phyloP scores from a whole-genome alignment of 2,113 vertebrate genomes.

The Solea senegalensis region DNA sequence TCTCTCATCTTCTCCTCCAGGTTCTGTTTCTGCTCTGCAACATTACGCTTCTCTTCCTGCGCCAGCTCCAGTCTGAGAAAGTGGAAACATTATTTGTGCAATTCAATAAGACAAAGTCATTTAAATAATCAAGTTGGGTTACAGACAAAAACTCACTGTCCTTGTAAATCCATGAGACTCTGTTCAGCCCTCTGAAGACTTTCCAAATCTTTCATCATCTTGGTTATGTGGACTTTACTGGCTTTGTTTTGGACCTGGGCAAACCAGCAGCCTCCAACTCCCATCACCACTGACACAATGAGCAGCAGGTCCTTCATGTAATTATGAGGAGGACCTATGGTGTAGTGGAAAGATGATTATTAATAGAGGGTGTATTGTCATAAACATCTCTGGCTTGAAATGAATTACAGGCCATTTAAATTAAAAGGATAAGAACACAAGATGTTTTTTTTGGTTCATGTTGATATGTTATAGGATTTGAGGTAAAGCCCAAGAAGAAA shows the following conservation, averaged over 20 bases:
- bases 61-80: constrained; percentile 88
- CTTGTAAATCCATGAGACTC: constrained; percentile 93
- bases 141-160: constrained; percentile 83
- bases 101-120: neutral
- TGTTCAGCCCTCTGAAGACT: constrained; percentile 94
- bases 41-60: constrained; percentile 95
- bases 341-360: neutral
- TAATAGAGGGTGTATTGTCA: neutral
- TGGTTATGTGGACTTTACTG: constrained; percentile 91
- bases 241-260: constrained; percentile 92
- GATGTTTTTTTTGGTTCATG: too few species aligned
- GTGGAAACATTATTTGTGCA: neutral
- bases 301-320: constrained; percentile 98
- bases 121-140: neutral
- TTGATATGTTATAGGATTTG: too few species aligned
- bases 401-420: too few species aligned
- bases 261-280: constrained; percentile 96
- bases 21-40: constrained; percentile 95
- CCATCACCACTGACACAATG: constrained; percentile 94
- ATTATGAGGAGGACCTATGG: constrained; percentile 92
- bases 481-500: too few species aligned
- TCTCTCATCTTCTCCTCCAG: constrained; percentile 96
- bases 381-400: neutral
- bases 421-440: too few species aligned
- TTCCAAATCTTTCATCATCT: constrained; percentile 98